Evolutionary conservation across 1,140 invertebrate species (phyloP).

Genomic region (Sitophilus oryzae): DNA sequence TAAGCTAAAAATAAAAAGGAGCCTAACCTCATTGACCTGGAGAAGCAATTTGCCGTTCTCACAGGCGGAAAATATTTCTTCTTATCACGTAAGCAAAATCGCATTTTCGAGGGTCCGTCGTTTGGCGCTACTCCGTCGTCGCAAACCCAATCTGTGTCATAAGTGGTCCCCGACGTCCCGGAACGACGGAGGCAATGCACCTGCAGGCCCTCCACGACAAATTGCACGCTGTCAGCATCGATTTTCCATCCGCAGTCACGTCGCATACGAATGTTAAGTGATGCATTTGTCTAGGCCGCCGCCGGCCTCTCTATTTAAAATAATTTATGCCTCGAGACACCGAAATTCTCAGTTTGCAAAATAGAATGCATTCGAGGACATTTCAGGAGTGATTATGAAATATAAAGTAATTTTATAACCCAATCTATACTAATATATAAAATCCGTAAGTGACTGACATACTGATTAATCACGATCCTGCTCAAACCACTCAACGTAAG

Average conservation of each 20-base stretch:
- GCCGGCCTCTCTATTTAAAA: constrained; percentile 3
- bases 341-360: too few relatives aligned
- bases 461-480: too few relatives aligned
- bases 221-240: constrained; percentile 27
- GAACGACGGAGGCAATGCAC: constrained; percentile 4
- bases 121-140: constrained; percentile 5
- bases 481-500: too few relatives aligned
- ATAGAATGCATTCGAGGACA: too few relatives aligned
- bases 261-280: constrained; percentile 22
- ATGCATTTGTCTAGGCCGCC: constrained; percentile 13
- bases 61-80: constrained; percentile 26
- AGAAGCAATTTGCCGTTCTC: constrained; percentile 20
- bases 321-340: background rate
- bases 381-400: too few relatives aligned
- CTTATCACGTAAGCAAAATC: constrained; percentile 29
- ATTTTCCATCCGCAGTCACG: constrained; percentile 20
- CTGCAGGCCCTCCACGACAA: constrained; percentile 18
- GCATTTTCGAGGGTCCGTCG: constrained; percentile 27
- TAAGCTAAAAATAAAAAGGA: constrained; percentile 9
- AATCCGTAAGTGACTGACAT: too few relatives aligned
- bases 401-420: too few relatives aligned
- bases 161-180: constrained; percentile 22
- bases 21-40: constrained; percentile 23
- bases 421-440: too few relatives aligned
- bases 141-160: constrained; percentile 22